Base-by-base conservation (phyloP, 2,797 vertebrate genomes). In the Helicolenus hilgendorfi region DNA sequence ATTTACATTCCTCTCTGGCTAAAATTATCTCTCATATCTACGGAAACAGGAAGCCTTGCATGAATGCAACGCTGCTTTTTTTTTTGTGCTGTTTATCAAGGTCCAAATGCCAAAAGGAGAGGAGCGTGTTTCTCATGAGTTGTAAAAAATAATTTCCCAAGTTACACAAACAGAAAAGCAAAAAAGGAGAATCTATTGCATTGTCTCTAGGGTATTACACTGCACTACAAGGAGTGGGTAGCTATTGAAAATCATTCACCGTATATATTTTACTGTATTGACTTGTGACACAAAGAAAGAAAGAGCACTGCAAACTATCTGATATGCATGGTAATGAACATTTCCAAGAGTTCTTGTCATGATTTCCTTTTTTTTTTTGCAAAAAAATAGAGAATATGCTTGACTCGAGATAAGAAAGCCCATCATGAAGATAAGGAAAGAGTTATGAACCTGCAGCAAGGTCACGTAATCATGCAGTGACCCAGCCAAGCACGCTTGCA, bases 1-100 rank as follows among this genome's bases (percentile, higher is more conserved):
- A 97, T 97, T 97, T 97, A 97, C 95, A 97, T 96, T 95, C 94
- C 96, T 95, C 92, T 96, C 94, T 95, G 93, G 91, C 95, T 96
- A 96, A 96, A 96, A 95, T 84, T 75, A 85, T 91, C 91, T 89
- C 86, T 93, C 92, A 92, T 90, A 92, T 95, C 69, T 92, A 95
- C 89, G 81, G 90, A 96, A 97, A 96, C 95, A 95, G 83, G 93
- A 95, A 94, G 92, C 92, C 89, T 95, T 88, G 92, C 94, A 89
- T 84, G 68, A 91, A 94, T 87, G 93, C 92, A 95, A 96, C 76
- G 81, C 87, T 89, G 91, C 90, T 96, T 88, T 92, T 94, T 93
- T 96, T 96, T 96, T 96, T 92, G 96, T 95, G 88, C 92, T 89
- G 95, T 95, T 83, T 81, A 88, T 92, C 83, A 88, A 96, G 88